Conservation (phyloP, 2,888 invertebrate genomes). For the Pycnomerus fuliginosus region DNA sequence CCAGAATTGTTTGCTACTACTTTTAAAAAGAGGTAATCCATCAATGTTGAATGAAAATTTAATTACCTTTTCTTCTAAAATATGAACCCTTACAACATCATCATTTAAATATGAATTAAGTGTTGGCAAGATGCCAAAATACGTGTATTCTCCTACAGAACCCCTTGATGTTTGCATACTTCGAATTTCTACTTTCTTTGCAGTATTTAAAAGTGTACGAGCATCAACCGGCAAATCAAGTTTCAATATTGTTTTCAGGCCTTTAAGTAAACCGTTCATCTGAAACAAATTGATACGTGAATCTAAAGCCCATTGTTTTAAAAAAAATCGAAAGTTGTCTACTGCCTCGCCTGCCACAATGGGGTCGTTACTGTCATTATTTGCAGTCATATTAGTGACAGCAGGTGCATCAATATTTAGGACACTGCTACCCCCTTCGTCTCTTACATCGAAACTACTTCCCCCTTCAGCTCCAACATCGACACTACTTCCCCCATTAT, state of each 20-base stretch:
- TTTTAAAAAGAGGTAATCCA: conserved; percentile 30
- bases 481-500: too few relatives aligned
- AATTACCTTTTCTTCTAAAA: neutral
- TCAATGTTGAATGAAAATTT: conserved; percentile 29
- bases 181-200: neutral
- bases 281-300: too few relatives aligned
- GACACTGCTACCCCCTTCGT: too few relatives aligned
- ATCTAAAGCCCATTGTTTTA: too few relatives aligned
- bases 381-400: too few relatives aligned
- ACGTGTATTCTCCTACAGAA: neutral
- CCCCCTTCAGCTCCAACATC: too few relatives aligned
- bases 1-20: conserved; percentile 31
- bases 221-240: neutral
- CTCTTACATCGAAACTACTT: too few relatives aligned
- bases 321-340: too few relatives aligned
- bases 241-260: neutral
- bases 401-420: too few relatives aligned
- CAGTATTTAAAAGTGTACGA: neutral
- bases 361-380: too few relatives aligned
- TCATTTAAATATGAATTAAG: neutral
- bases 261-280: neutral
- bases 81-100: neutral
- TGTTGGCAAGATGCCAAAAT: neutral
- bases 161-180: neutral
- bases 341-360: too few relatives aligned